phyloP scores from a whole-genome alignment of 2,797 vertebrate species.

The Falco naumanni region DNA sequence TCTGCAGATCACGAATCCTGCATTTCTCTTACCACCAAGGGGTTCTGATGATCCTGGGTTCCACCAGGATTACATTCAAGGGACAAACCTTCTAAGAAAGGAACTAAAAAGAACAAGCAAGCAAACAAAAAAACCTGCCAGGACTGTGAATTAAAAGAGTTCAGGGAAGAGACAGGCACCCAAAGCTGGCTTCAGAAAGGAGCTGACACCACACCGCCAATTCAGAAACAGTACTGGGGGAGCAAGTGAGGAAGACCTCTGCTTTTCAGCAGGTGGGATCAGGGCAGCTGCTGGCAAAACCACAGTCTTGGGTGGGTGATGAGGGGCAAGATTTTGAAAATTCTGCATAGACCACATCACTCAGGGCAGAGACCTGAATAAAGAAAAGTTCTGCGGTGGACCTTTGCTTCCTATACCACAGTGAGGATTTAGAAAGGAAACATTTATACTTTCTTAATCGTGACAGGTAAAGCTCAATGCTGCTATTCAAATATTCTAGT shows the following conservation, averaged over 20 bases:
- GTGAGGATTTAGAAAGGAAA: neutral
- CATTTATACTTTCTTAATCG: neutral
- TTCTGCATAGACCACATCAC: fast-evolving
- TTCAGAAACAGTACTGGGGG: neutral
- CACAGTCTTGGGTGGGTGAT: neutral
- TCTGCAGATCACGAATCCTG: neutral
- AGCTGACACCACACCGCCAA: neutral
- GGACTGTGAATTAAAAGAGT: neutral
- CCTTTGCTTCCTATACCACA: neutral
- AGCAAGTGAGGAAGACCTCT: neutral
- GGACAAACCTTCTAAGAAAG: neutral
- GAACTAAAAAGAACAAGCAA: neutral
- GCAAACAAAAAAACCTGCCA: neutral
- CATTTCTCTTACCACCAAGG: neutral
- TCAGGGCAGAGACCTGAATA: neutral
- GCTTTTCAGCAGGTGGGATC: neutral
- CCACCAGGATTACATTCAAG: neutral
- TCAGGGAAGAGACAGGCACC: neutral
- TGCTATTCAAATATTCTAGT: neutral
- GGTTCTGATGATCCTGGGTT: neutral
- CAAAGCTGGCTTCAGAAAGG: neutral
- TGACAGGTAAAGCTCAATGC: neutral
- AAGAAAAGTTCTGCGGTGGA: neutral
- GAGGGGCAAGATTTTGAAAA: neutral
- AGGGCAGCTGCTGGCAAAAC: neutral